These are phyloP conservation scores for Aphodius granarius DNA, from an alignment of 2,888 invertebrate genomes.

Conservation along the genomic window DNA sequence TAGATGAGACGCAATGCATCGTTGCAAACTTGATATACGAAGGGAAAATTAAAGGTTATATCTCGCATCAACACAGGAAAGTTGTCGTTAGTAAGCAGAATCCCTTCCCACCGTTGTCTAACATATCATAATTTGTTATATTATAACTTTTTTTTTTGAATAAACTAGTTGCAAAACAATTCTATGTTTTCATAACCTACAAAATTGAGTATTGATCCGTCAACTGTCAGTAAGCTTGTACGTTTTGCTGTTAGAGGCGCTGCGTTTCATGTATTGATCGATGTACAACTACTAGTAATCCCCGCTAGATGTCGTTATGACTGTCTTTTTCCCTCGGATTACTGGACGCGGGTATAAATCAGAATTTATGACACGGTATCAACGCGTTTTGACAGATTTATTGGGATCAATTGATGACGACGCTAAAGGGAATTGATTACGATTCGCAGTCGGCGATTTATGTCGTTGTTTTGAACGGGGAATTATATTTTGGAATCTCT, in stretches of 20 bases:
- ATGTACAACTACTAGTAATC: not conserved
- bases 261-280: not conserved
- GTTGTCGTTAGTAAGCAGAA: slow-evolving; percentile 97
- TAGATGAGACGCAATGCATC: slow-evolving; percentile 95
- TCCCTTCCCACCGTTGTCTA: slow-evolving; percentile 84
- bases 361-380: not conserved
- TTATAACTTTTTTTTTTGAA: not conserved
- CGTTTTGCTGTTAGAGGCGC: not conserved
- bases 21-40: slow-evolving; percentile 95
- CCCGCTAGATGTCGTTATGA: not conserved
- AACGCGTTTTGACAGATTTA: not conserved
- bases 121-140: slow-evolving; percentile 54
- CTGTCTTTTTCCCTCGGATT: not conserved
- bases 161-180: not conserved
- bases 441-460: not conserved
- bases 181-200: slow-evolving; percentile 11
- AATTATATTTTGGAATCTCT: not conserved
- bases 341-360: not conserved
- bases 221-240: not conserved
- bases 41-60: slow-evolving; percentile 97
- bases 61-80: slow-evolving; percentile 95
- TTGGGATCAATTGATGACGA: not conserved
- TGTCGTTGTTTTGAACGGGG: not conserved
- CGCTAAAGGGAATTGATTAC: not conserved
- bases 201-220: not conserved